Conservation (phyloP, 2,888 invertebrate species). For the Epinotia nisella region DNA sequence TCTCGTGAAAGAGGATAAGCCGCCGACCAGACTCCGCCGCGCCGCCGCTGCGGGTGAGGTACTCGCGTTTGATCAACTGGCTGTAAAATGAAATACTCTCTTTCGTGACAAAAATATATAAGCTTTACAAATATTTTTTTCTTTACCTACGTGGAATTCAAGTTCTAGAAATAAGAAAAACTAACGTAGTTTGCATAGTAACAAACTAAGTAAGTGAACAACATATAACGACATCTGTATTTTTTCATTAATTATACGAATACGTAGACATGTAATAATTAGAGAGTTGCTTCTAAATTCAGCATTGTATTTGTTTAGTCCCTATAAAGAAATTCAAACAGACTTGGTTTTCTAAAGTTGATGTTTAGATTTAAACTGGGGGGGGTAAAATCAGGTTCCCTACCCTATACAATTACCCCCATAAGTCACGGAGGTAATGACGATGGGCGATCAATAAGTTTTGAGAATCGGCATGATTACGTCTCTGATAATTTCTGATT, state of each 20-base stretch:
- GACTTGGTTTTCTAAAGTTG: too few species aligned
- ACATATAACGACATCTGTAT: too few species aligned
- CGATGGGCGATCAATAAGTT: too few species aligned
- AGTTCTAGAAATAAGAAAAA: neutral
- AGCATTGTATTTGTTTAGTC: neutral
- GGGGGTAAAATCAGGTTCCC: too few species aligned
- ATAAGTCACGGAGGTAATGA: too few species aligned
- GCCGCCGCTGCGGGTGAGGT: constrained; percentile 48
- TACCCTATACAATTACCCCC: too few species aligned
- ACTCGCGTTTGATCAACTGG: constrained; percentile 47
- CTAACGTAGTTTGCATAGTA: neutral
- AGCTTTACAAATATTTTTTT: neutral
- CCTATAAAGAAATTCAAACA: neutral
- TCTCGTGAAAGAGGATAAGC: constrained; percentile 72
- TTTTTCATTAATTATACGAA: neutral
- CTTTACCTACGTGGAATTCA: neutral
- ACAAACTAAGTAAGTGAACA: neutral
- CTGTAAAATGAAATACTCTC: constrained; percentile 21
- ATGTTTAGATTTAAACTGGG: too few species aligned
- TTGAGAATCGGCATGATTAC: too few species aligned
- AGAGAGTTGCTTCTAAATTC: neutral
- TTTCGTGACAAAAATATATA: constrained; percentile 14
- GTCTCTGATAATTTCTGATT: too few species aligned
- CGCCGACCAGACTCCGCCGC: constrained; percentile 60
- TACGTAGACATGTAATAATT: neutral